Conservation (phyloP, 2,888 invertebrate genomes). For the Allolobophora icterica region DNA sequence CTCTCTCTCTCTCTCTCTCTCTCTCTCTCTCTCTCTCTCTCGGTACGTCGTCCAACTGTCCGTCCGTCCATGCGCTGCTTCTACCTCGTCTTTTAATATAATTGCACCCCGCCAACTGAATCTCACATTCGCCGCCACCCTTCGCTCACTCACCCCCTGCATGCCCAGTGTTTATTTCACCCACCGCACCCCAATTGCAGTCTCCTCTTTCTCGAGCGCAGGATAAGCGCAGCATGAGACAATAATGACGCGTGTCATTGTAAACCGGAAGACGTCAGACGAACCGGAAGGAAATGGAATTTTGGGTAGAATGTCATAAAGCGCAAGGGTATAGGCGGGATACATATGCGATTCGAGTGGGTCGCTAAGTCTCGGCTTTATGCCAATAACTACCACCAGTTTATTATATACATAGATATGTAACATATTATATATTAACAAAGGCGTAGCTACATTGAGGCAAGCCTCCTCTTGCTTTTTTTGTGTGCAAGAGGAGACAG, state of each 20-base stretch:
- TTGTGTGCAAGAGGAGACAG: too few species aligned
- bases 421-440: neutral
- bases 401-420: neutral
- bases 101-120: conserved; percentile 1
- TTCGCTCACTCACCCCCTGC: neutral
- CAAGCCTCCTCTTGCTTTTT: too few species aligned
- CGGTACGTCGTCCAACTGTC: neutral
- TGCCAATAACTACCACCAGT: neutral
- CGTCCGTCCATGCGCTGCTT: neutral
- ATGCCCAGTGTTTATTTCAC: neutral
- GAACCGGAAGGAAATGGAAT: neutral
- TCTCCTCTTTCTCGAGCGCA: neutral
- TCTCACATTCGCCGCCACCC: neutral
- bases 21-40: neutral
- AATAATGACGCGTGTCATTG: conserved; percentile 14
- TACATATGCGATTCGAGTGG: neutral
- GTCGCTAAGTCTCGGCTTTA: neutral
- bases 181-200: neutral
- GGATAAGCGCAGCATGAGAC: neutral
- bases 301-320: neutral
- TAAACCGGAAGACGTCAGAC: neutral
- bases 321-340: neutral
- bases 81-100: neutral
- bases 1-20: neutral
- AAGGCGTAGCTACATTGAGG: too few species aligned